Conservation (phyloP, 2,113 vertebrate genomes). For the Myocastor coypus region DNA sequence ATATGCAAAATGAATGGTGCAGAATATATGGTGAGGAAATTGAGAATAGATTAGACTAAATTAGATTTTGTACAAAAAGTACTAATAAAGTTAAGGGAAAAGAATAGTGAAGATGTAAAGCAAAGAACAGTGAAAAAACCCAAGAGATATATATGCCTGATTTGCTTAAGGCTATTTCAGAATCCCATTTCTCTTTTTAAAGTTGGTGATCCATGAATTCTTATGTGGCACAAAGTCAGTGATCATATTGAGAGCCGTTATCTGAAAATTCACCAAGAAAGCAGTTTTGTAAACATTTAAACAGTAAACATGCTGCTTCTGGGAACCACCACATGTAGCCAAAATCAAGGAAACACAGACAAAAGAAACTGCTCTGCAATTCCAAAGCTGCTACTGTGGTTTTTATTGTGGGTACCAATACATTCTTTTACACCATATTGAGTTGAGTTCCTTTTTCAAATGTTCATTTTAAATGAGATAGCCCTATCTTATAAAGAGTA, state of each 20-base stretch:
- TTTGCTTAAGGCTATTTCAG: not conserved
- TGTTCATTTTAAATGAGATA: not conserved
- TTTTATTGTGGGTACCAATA: not conserved
- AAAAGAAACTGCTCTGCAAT: not conserved
- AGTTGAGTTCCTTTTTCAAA: not conserved
- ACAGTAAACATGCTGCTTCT: not conserved
- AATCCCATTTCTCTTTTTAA: not conserved
- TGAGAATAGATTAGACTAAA: not conserved
- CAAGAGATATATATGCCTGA: not conserved
- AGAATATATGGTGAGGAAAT: not conserved
- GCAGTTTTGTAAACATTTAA: not conserved
- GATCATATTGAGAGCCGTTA: not conserved
- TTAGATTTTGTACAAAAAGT: not conserved
- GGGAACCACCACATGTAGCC: not conserved
- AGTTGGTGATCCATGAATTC: not conserved
- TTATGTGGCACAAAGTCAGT: not conserved
- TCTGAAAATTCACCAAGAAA: not conserved
- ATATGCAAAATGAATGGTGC: not conserved
- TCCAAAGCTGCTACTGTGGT: not conserved
- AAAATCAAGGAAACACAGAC: not conserved
- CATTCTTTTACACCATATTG: not conserved
- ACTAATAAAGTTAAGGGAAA: not conserved
- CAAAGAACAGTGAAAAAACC: not conserved
- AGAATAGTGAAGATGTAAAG: not conserved
- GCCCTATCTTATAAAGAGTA: not conserved